Evolutionary conservation across 2,113 vertebrate genomes (phyloP).

Genomic region (Arizona elegans): DNA sequence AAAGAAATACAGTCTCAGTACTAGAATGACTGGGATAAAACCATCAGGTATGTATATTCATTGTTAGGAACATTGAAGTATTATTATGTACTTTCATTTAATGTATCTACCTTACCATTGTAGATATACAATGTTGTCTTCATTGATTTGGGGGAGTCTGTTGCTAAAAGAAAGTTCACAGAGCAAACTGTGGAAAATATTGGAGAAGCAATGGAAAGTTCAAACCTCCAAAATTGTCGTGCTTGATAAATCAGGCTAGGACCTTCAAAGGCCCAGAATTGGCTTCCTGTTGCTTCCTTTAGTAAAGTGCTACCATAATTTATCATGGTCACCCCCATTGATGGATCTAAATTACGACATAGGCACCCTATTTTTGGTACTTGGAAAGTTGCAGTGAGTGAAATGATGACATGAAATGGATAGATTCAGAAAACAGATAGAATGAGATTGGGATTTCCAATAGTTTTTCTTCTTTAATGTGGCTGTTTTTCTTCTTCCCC

Average conservation of each 20-base stretch:
- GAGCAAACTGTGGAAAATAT: background rate
- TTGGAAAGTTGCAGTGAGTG: background rate
- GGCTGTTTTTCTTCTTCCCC: background rate
- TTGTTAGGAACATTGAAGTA: background rate
- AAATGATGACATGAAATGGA: background rate
- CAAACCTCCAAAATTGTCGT: no score
- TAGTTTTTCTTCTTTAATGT: background rate
- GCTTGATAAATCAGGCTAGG: background rate
- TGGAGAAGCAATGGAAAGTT: background rate
- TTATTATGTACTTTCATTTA: background rate
- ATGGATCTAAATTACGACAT: background rate
- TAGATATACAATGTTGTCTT: background rate
- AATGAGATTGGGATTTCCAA: background rate
- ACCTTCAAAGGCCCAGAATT: background rate
- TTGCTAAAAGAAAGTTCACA: background rate
- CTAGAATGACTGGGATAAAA: slow-evolving; percentile 31
- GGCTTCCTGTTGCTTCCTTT: background rate
- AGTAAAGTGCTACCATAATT: background rate
- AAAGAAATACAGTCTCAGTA: slow-evolving; percentile 44
- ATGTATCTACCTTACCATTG: background rate
- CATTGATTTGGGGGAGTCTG: background rate
- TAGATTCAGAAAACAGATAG: background rate
- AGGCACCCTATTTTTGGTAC: background rate
- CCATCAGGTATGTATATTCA: slow-evolving; percentile 50
- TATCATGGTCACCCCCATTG: background rate